These are phyloP conservation scores for Rhagophthalmus giganteus DNA, from an alignment of 2,888 invertebrate genomes.

Conservation along the genomic window DNA sequence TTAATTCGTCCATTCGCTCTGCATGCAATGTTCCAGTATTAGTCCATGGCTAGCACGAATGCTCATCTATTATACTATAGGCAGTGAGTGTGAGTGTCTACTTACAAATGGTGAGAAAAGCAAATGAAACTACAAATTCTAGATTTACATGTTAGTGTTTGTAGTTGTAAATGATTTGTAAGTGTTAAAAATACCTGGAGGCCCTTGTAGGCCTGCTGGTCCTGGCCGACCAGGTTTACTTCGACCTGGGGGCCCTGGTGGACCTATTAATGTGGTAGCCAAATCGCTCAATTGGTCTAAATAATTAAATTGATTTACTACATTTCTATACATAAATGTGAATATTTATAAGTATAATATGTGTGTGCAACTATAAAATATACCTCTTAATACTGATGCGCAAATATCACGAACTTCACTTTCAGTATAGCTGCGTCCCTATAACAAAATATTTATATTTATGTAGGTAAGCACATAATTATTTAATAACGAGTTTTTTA, in stretches of 20 bases:
- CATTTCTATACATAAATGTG: background rate
- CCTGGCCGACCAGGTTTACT: constrained; percentile 72
- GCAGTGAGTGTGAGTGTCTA: constrained; percentile 12
- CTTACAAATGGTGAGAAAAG: constrained; percentile 10
- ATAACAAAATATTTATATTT: too few species aligned
- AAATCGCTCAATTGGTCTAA: constrained; percentile 76
- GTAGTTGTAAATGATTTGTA: constrained; percentile 13
- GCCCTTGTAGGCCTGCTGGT: constrained; percentile 69
- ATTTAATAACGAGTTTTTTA: too few species aligned
- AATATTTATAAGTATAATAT: background rate
- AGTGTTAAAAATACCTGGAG: constrained; percentile 59
- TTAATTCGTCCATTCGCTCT: constrained; percentile 64
- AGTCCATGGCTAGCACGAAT: constrained; percentile 19
- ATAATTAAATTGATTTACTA: constrained; percentile 9
- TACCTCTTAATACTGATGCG: constrained; percentile 77
- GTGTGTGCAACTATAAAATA: constrained; percentile 10
- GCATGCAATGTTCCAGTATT: constrained; percentile 41
- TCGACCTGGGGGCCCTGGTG: constrained; percentile 68
- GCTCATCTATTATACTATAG: constrained; percentile 13
- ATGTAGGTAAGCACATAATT: too few species aligned
- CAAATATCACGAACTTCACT: constrained; percentile 80
- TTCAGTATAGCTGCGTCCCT: constrained; percentile 70
- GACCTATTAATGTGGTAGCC: constrained; percentile 63
- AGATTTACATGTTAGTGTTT: constrained; percentile 15
- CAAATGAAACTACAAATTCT: constrained; percentile 11